Base-by-base conservation (phyloP, 1,140 invertebrate species). In the Cherax quadricarinatus region DNA sequence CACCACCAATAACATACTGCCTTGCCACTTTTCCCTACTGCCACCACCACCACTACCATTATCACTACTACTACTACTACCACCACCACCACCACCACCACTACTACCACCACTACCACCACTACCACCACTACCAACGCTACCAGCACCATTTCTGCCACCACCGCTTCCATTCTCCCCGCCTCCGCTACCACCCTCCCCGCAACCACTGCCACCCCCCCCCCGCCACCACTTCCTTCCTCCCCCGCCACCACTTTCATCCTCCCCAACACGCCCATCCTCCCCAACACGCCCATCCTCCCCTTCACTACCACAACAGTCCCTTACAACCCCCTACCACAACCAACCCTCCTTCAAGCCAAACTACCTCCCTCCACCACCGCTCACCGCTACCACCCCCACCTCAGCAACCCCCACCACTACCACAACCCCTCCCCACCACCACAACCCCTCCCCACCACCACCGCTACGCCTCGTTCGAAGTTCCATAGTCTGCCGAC, bases 401-500 rank as follows among this genome's bases (percentile, higher is more conserved):
- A 41, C 4, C 4, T 21, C 24, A 41, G 18, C 24, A 6, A 21
- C 79, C 51, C 49, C 16, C 48, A 21, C 79, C 51, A 70, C 24
- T 12, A 30, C 79, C 62, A 83, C 24, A 51, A 24, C 73, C 49
- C n/a, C 10, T 30, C 62, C 80, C 62, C 80, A 21, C 51, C 14
- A 30, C 87, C 14, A 51, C 66, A 79, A 73, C 73, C 7, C n/a
- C 24, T 18, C 73, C 86, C 0, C 51, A 70, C 78, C 70, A 49
- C 53, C 80, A 53, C 66, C 53, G n/a, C 48, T 66, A 66, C 12
- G 84, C 85, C 86, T 88, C 86, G 78, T 88, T 91, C 89, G 78
- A 91, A 91, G 89, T 91, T 91, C 84, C 89, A 91, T 86, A 91
- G 83, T 91, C 89, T 91, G 84, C 85, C 89, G 84, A 91, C 89